A percentile compares a stretch with the other conserved stretches of the same genome.
Evolutionary conservation across 1,140 invertebrate species (phyloP).

Genomic region (Euglossa dilemma): DNA sequence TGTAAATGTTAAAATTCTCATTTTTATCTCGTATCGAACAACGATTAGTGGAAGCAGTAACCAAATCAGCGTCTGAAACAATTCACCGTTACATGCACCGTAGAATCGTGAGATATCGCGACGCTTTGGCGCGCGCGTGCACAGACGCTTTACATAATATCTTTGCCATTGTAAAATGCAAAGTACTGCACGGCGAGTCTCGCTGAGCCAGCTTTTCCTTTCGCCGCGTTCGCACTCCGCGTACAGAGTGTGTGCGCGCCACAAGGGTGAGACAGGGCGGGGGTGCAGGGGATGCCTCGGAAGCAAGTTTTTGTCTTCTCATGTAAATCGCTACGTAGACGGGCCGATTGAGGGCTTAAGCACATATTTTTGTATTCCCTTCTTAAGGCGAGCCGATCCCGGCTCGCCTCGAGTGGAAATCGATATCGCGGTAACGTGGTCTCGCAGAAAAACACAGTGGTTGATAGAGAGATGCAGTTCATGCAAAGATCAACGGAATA

Average conservation of each 20-base stretch:
- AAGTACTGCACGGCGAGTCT: conserved; percentile 71
- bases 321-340: conserved; percentile 72
- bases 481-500: not conserved
- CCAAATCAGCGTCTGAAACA: not conserved
- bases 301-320: conserved; percentile 73
- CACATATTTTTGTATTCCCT: conserved; percentile 69
- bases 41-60: not conserved
- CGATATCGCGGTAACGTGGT: conserved; percentile 10
- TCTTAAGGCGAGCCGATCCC: conserved; percentile 25
- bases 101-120: conserved; percentile 4
- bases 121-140: conserved; percentile 24
- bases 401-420: conserved; percentile 35
- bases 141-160: conserved; percentile 77
- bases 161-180: conserved; percentile 80
- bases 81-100: not conserved
- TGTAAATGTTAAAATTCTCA: too few relatives aligned
- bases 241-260: conserved; percentile 18
- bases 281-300: conserved; percentile 49
- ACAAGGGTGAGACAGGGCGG: not conserved
- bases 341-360: conserved; percentile 68
- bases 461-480: not conserved
- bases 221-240: conserved; percentile 56
- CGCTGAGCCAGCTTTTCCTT: conserved; percentile 75
- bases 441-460: not conserved
- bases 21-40: too few relatives aligned